phyloP scores from a whole-genome alignment of 2,888 invertebrate genomes.

The Cerceris rybyensis region DNA sequence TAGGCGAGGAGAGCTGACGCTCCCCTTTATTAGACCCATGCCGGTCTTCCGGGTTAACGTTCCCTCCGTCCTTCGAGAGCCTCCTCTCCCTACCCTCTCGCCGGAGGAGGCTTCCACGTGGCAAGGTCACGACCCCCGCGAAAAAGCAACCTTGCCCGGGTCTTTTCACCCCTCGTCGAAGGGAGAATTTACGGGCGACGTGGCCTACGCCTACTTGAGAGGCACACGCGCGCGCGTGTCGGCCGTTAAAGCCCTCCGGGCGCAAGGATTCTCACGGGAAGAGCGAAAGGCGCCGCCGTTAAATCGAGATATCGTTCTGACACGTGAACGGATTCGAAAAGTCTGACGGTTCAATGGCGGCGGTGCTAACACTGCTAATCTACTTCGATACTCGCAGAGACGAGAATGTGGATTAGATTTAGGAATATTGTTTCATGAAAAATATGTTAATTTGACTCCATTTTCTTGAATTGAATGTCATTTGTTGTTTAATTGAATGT shows the following conservation, averaged over 20 bases:
- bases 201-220: conserved; percentile 69
- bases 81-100: conserved; percentile 21
- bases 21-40: conserved; percentile 55
- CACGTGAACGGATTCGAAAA: no score
- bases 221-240: conserved; percentile 36
- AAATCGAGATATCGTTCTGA: conserved; percentile 13
- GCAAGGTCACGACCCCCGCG: conserved; percentile 76
- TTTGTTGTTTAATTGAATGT: no score
- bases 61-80: conserved; percentile 53
- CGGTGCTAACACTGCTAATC: no score
- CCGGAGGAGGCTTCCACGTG: conserved; percentile 50
- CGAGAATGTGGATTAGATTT: no score
- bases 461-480: no score
- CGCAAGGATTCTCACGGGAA: not conserved
- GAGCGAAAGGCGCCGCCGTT: not conserved
- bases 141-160: conserved; percentile 53
- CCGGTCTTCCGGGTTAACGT: conserved; percentile 68
- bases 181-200: conserved; percentile 74
- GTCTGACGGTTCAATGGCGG: no score
- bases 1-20: conserved; percentile 19
- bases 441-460: no score
- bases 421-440: no score
- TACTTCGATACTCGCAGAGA: no score
- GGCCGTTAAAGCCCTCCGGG: not conserved
- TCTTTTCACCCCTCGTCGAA: conserved; percentile 63